Evolutionary conservation across 2,797 vertebrate genomes (phyloP), one percentile per base, ranked within the genome.

Genomic region (Thamnophis elegans): DNA sequence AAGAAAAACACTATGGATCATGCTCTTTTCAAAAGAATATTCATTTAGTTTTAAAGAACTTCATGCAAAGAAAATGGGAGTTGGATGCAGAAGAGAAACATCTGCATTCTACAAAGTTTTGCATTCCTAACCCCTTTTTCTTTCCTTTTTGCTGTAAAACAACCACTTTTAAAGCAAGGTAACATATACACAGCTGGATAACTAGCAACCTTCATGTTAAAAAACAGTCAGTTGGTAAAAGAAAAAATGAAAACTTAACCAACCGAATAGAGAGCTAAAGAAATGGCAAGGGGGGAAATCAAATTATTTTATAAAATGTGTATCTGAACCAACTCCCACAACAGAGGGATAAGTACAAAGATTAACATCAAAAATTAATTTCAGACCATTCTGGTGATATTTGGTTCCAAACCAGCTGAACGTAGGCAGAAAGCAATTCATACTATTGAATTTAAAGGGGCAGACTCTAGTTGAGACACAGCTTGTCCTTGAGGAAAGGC

Each of bases 21-120:
- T 4, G 93, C 94, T 92, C 95, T 96, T 93, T 94, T 95, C 94
- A 95, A 96, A 95, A 90, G 89, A 92, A 92, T 97, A 97, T 97
- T 97, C 97, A 96, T 97, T 97, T 96, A 94, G 95, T 95, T 96
- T 97, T 96, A 95, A 96, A 95, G 94, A 97, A 95, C 94, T 97
- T 96, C 94, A 94, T 94, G 94, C 92, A 97, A 96, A 96, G 96
- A 96, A 97, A 97, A 95, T 95, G 95, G 96, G 96, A 94, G 95
- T 94, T 96, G 95, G 95, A 96, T 96, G 89, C 94, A 97, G 97
- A 98, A 97, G 94, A 94, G 96, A 97, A 97, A 97, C 97, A 97
- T 97, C 97, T 98, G 97, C 97, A 96, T 96, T 95, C 95, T 95
- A 96, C 93, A 92, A 96, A 97, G 96, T 96, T 96, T 95, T 94